Base-by-base conservation (phyloP, 2,888 invertebrate genomes). In the Pammene aurita region DNA sequence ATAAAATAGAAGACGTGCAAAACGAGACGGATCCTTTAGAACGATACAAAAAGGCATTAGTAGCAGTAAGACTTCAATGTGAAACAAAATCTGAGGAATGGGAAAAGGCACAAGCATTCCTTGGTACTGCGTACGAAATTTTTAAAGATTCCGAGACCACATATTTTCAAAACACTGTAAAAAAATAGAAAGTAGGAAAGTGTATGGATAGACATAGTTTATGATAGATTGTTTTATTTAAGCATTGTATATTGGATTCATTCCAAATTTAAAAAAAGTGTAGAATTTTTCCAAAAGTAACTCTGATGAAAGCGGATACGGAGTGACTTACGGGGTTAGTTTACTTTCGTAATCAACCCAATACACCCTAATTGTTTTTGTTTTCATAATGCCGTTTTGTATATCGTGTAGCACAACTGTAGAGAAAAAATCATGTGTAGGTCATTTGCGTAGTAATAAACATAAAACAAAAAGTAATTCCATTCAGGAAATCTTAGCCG, bases 351-450 rank as follows among this genome's bases (percentile, higher is more conserved):
- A 26, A 26, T 26, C 26, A n/a, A n/a, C n/a, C n/a, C n/a, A n/a
- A n/a, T n/a, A n/a, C n/a, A n/a, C n/a, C 14, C n/a, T 35, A 38
- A 1, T 14, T 52, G 26, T 55, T 38, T 38, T 38, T n/a, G 4
- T 57, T 18, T 13, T n/a, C 13, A 62, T 38, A 42, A 62, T 62
- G 62, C 62, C 62, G 18, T 62, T 52, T 62, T 52, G 62, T 52
- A 18, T 62, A 18, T 50, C 62, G 35, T 61, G 61, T 61, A 48
- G 61, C 61, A 50, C 50, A 50, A 41, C 62, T 62, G 62, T 62
- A 52, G 50, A 62, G 9, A 62, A 62, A 62, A 62, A 50, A 18
- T 18, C 35, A n/a, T 62, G 62, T 50, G 50, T 62, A 50, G 62
- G 62, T n/a, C 62, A 62, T 62, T 41, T 62, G 5, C 14, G 41